Evolutionary conservation across 2,113 vertebrate genomes (phyloP).

Genomic region (Cynopterus brachyotis): DNA sequence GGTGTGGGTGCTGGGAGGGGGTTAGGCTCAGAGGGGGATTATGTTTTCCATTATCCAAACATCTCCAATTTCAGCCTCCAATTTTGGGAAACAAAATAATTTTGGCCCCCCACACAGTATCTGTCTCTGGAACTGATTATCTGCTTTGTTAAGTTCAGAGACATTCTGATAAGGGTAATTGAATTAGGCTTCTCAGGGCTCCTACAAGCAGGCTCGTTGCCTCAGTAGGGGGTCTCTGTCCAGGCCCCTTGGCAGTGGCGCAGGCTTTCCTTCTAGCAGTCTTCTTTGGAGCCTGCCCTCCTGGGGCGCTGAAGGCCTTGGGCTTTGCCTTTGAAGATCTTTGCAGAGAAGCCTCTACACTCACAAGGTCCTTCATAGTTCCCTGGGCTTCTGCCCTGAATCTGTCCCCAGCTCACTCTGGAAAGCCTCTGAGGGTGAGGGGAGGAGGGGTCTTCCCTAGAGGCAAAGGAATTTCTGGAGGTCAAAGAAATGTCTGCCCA

Average conservation of each 20-base stretch:
- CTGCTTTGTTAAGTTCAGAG: conserved; percentile 87
- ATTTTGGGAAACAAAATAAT: conserved; percentile 83
- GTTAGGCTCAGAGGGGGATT: conserved; percentile 57
- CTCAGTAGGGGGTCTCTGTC: conserved; percentile 80
- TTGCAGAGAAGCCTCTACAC: conserved; percentile 54
- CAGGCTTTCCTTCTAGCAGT: conserved; percentile 61
- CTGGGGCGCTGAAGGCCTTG: conserved; percentile 25
- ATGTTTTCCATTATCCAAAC: conserved; percentile 82
- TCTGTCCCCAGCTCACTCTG: conserved; percentile 55
- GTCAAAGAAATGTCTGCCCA: neutral
- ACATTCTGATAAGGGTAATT: conserved; percentile 87
- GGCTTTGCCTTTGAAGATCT: conserved; percentile 76
- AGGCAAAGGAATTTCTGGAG: conserved; percentile 66
- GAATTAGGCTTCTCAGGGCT: conserved; percentile 85
- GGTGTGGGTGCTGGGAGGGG: conserved; percentile 68
- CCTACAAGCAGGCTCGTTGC: conserved; percentile 79
- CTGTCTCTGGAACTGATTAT: conserved; percentile 88
- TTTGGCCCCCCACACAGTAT: conserved; percentile 84
- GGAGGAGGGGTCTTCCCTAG: neutral
- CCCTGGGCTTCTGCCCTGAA: conserved; percentile 61
- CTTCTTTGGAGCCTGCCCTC: conserved; percentile 3
- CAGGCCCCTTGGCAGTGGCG: conserved; percentile 32
- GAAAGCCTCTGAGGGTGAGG: neutral
- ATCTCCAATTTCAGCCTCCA: conserved; percentile 84
- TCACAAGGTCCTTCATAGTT: conserved; percentile 27